Evolutionary conservation across 2,113 vertebrate species (phyloP).

Genomic region (Notothenia rossii): DNA sequence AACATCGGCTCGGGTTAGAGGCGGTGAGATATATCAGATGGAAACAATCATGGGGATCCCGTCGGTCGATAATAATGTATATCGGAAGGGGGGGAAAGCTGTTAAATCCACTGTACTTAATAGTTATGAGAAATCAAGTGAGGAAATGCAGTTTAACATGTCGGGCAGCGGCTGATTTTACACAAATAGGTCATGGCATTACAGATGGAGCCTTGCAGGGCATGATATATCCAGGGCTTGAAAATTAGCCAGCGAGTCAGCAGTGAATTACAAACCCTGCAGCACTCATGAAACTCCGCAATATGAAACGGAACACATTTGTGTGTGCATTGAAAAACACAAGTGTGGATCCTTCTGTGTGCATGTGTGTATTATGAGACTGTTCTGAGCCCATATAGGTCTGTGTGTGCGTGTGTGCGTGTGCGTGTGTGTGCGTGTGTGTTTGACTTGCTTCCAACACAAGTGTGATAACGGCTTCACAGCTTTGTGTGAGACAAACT

Average conservation of each 20-base stretch:
- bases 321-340: no score
- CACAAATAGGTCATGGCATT: constrained; percentile 58
- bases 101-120: constrained; percentile 18
- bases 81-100: constrained; percentile 4
- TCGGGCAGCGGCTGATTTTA: constrained; percentile 10
- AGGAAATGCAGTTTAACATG: constrained; percentile 31
- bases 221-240: constrained; percentile 31
- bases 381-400: no score
- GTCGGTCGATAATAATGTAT: constrained; percentile 6
- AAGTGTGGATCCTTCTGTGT: no score
- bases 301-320: no score
- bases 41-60: constrained; percentile 30
- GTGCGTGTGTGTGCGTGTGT: no score
- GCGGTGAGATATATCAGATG: constrained; percentile 47
- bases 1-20: constrained; percentile 22
- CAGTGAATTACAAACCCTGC: constrained; percentile 31
- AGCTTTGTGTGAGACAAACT: constrained; percentile 8
- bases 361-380: no score
- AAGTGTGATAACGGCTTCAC: constrained; percentile 44
- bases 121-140: constrained; percentile 13
- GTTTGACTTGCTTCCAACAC: neutral
- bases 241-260: constrained; percentile 55
- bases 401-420: no score
- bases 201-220: constrained; percentile 48
- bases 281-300: no score